Evolutionary conservation across 92 coral and sea anemone genomes (phyloP).

Genomic region (Palythoa grandiflora): DNA sequence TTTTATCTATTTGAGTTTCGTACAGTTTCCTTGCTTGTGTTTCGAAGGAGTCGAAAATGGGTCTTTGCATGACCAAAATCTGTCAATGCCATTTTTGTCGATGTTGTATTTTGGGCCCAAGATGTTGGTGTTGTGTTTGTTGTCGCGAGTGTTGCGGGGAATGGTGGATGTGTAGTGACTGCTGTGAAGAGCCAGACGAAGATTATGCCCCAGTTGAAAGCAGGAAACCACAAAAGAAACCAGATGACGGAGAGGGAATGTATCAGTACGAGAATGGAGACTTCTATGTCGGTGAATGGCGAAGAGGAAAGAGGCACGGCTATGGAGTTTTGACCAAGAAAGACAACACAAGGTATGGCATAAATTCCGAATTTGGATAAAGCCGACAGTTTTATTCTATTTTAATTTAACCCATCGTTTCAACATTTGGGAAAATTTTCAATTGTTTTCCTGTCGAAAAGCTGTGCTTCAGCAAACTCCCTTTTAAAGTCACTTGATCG

Average conservation of each 20-base stretch:
- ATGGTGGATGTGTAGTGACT: conserved; percentile 96
- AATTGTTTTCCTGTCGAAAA: too few relatives aligned
- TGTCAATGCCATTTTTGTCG: conserved; percentile 88
- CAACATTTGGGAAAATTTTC: too few relatives aligned
- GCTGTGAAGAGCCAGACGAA: conserved; percentile 82
- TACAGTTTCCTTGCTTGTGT: not conserved
- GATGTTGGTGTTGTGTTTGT: conserved; percentile 78
- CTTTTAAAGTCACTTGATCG: too few relatives aligned
- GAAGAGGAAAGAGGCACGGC: conserved; percentile 86
- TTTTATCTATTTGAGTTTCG: not conserved
- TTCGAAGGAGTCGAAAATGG: conserved; percentile 58
- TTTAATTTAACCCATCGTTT: too few relatives aligned
- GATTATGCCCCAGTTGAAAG: conserved; percentile 62
- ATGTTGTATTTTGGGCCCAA: conserved; percentile 79
- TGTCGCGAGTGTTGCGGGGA: conserved; percentile 88
- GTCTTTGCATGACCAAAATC: conserved; percentile 80
- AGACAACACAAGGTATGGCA: conserved; percentile 38
- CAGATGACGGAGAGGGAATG: conserved; percentile 93
- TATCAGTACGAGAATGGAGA: conserved; percentile 90
- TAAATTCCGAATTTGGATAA: too few relatives aligned
- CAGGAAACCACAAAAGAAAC: conserved; percentile 60
- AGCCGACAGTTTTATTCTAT: too few relatives aligned
- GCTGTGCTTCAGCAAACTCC: too few relatives aligned
- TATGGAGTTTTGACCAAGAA: conserved; percentile 83
- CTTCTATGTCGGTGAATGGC: conserved; percentile 92